These are phyloP conservation scores for Drosophila setifemur DNA, from an alignment of 1,140 invertebrate genomes.

Conservation along the genomic window DNA sequence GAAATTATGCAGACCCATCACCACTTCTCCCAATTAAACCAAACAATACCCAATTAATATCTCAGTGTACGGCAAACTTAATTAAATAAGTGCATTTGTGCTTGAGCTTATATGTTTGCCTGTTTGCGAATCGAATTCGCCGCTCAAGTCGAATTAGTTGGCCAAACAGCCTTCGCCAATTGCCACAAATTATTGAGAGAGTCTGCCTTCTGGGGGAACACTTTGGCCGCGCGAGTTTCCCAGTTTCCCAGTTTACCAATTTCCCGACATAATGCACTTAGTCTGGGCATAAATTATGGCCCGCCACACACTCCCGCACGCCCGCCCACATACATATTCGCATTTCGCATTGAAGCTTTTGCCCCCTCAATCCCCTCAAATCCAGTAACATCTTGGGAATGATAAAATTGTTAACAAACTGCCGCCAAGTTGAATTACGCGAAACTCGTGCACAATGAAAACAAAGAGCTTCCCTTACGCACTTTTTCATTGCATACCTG, in stretches of 20 bases:
- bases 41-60: too few species aligned
- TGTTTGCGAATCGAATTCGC: slow-evolving; percentile 46
- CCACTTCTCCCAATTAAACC: too few species aligned
- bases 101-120: slow-evolving; percentile 5
- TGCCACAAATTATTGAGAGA: slow-evolving; percentile 70
- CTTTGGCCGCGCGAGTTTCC: too few species aligned
- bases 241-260: too few species aligned
- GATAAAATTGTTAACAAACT: slow-evolving; percentile 77
- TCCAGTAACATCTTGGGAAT: slow-evolving; percentile 21
- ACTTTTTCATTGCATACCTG: slow-evolving; percentile 77
- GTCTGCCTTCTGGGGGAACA: slow-evolving; percentile 42
- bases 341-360: slow-evolving; percentile 28
- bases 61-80: not conserved
- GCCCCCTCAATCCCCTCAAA: not conserved
- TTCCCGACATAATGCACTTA: slow-evolving; percentile 70
- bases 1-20: too few species aligned
- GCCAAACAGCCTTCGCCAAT: slow-evolving; percentile 61
- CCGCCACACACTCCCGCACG: too few species aligned
- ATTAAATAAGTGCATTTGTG: slow-evolving; percentile 28
- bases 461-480: slow-evolving; percentile 35
- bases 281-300: slow-evolving; percentile 73
- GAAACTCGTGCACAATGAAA: slow-evolving; percentile 24
- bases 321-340: slow-evolving; percentile 20
- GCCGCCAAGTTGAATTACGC: slow-evolving; percentile 63
- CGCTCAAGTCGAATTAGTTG: slow-evolving; percentile 74